Percentiles rank a stretch among this genome's conserved stretches.
These are phyloP conservation scores for Selenia dentaria DNA, from an alignment of 2,888 invertebrate genomes.

Conservation along the genomic window DNA sequence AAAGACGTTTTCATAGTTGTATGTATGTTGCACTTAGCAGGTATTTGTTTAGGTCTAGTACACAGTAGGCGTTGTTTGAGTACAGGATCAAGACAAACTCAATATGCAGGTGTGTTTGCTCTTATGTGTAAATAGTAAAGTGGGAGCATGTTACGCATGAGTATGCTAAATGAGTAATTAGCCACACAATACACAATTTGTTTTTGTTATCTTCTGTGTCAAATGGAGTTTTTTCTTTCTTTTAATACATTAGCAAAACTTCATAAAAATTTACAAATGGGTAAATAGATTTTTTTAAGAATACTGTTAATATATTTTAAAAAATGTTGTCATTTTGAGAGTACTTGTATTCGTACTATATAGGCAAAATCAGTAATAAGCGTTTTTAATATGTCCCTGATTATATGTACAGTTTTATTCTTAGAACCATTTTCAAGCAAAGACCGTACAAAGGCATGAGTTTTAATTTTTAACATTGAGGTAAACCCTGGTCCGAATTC, in stretches of 20 bases:
- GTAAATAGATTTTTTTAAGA: no score
- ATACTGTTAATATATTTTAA: no score
- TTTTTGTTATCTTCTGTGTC: no score
- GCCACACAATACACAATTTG: no score
- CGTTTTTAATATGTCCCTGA: no score
- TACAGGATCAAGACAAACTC: conserved; percentile 28
- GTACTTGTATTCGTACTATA: no score
- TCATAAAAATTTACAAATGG: no score
- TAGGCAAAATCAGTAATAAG: no score
- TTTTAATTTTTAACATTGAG: conserved; percentile 40
- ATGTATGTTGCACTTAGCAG: conserved; percentile 25
- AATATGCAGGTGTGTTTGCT: conserved; percentile 35
- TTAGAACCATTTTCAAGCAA: background rate
- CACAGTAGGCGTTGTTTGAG: conserved; percentile 26
- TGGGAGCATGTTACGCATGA: background rate
- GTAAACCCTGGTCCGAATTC: conserved; percentile 44
- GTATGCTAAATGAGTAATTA: background rate
- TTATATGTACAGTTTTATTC: no score
- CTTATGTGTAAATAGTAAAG: conserved; percentile 15
- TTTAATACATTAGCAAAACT: no score
- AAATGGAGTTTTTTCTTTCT: no score
- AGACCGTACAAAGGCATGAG: conserved; percentile 18
- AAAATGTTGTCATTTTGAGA: no score
- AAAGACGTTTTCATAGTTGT: conserved; percentile 2
- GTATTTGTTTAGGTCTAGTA: conserved; percentile 32